These are phyloP conservation scores for Atta colombica DNA, from an alignment of 1,140 invertebrate species.

Conservation along the genomic window DNA sequence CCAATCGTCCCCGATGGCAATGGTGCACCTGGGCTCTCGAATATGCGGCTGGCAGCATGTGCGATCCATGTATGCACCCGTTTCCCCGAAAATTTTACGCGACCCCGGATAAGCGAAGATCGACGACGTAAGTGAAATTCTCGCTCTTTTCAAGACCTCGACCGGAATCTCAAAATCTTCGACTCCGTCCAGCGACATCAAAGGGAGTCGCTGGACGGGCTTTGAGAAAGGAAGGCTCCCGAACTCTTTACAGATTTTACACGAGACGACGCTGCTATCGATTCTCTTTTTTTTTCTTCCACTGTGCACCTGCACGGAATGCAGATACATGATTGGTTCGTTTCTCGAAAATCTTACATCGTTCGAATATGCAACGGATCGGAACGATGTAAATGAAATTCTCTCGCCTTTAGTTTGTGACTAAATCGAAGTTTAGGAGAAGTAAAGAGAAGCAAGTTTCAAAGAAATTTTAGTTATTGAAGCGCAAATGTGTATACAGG, in stretches of 20 bases:
- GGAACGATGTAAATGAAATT: conserved; percentile 56
- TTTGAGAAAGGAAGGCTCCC: background rate
- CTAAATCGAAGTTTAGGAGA: conserved; percentile 8
- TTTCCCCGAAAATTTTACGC: conserved; percentile 54
- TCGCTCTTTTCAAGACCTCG: conserved; percentile 19
- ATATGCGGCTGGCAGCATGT: conserved; percentile 34
- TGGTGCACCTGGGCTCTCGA: conserved; percentile 54
- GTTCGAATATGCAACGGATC: conserved; percentile 31
- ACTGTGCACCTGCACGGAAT: conserved; percentile 18
- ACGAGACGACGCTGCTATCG: conserved; percentile 41
- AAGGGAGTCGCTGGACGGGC: conserved; percentile 2
- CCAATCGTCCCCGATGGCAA: conserved; percentile 34
- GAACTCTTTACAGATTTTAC: conserved; percentile 31
- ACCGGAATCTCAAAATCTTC: conserved; percentile 50
- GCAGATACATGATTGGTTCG: conserved; percentile 35
- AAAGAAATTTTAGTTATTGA: conserved; percentile 15
- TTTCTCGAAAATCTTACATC: conserved; percentile 45
- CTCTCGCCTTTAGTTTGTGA: conserved; percentile 33
- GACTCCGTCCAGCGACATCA: conserved; percentile 24
- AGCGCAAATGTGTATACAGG: background rate
- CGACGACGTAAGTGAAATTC: conserved; percentile 62
- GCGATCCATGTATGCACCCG: background rate
- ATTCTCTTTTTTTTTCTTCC: conserved; percentile 6
- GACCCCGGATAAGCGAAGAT: conserved; percentile 50
- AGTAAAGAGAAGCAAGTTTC: background rate